A percentile compares a stretch with the other conserved stretches of the same genome.
Conservation (phyloP, 2,113 vertebrate genomes). For the Catharus minimus region DNA sequence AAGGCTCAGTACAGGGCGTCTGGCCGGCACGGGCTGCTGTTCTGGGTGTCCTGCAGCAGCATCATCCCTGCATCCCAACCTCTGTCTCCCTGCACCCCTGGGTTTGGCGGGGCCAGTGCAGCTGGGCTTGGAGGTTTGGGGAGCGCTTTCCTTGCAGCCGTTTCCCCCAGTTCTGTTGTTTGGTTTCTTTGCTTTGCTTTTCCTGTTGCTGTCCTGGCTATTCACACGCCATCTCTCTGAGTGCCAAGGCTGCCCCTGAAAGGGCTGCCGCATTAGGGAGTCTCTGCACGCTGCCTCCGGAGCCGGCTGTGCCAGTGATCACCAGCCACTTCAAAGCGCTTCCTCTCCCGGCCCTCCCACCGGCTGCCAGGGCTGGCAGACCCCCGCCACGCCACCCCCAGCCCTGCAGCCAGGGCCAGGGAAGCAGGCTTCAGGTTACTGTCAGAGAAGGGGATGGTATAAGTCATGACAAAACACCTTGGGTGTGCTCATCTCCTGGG, state of each 20-base stretch:
- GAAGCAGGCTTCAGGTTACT: neutral
- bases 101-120: neutral
- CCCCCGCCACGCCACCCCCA: neutral
- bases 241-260: slow-evolving; percentile 53
- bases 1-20: neutral
- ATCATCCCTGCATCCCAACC: neutral
- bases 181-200: slow-evolving; percentile 61
- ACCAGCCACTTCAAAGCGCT: slow-evolving; percentile 60
- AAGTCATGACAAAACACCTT: neutral
- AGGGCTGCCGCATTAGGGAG: slow-evolving; percentile 37
- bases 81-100: neutral
- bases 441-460: neutral
- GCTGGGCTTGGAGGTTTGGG: slow-evolving; percentile 24
- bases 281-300: slow-evolving; percentile 54
- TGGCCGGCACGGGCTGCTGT: neutral
- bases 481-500: rapidly evolving
- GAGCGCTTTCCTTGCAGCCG: slow-evolving; percentile 38
- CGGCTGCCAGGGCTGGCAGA: neutral
- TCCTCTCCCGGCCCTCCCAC: slow-evolving; percentile 52
- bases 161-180: slow-evolving; percentile 38
- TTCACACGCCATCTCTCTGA: slow-evolving; percentile 39
- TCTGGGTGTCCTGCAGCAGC: neutral
- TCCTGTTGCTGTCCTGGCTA: slow-evolving; percentile 52
- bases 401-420: neutral
- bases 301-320: slow-evolving; percentile 52